A percentile compares a stretch with the other conserved stretches of the same genome.
These are phyloP conservation scores for Aurelia aurita DNA, from an alignment of 30 jellyfish, hydroid and myxozoan genomes.

Conservation along the genomic window DNA sequence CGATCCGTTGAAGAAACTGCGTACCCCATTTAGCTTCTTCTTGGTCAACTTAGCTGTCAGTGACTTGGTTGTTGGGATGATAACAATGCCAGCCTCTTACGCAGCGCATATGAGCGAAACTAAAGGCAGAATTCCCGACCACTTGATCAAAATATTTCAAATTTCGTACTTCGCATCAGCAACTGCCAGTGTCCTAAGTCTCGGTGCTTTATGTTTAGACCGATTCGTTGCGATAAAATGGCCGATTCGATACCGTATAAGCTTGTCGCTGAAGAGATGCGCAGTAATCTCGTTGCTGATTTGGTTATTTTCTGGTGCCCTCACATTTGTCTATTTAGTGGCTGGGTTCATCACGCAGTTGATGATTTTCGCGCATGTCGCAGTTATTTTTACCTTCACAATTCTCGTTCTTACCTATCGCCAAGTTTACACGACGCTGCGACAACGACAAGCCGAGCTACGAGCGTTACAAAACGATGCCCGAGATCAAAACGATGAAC, in stretches of 20 bases:
- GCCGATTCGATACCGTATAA: constrained; percentile 57
- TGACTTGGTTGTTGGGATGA: constrained; percentile 67
- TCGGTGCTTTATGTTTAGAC: constrained; percentile 69
- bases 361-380: constrained; percentile 70
- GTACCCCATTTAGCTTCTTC: constrained; percentile 76
- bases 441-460: constrained; percentile 21
- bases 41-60: constrained; percentile 76
- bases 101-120: constrained; percentile 53
- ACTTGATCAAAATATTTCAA: constrained; percentile 38
- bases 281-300: constrained; percentile 21
- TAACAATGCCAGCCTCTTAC: constrained; percentile 75
- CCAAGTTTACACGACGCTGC: constrained; percentile 51
- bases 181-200: constrained; percentile 75
- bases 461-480: constrained; percentile 2
- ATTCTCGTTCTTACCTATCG: constrained; percentile 53
- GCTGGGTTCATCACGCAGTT: constrained; percentile 60
- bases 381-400: constrained; percentile 39
- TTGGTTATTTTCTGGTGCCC: constrained; percentile 47
- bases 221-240: constrained; percentile 67
- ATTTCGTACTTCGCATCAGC: constrained; percentile 61
- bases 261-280: constrained; percentile 54
- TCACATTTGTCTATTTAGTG: constrained; percentile 49
- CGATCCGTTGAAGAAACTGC: constrained; percentile 75
- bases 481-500: constrained; percentile 4
- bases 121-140: constrained; percentile 39